Evolutionary conservation across 2,113 vertebrate genomes (phyloP).

Genomic region (Perca fluviatilis): DNA sequence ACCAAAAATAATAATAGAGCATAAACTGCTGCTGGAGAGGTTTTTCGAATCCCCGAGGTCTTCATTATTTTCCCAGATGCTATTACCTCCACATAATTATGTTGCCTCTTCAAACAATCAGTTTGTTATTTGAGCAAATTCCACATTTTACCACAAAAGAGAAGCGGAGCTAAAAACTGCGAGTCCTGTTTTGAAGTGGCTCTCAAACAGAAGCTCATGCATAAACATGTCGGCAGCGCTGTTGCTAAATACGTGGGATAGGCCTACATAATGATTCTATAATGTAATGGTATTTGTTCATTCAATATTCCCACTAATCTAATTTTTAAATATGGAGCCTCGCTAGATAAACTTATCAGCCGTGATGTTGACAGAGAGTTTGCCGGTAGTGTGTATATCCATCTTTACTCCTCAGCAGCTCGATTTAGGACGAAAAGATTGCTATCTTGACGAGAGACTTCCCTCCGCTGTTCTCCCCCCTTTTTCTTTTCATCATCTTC

Average conservation of each 20-base stretch:
- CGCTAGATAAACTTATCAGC: conserved; percentile 54
- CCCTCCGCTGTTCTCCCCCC: conserved; percentile 1
- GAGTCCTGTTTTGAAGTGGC: conserved; percentile 60
- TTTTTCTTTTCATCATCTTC: conserved; percentile 30
- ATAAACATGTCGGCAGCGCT: conserved; percentile 56
- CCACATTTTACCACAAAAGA: conserved; percentile 67
- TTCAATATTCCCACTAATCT: conserved; percentile 61
- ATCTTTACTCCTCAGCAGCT: conserved; percentile 45
- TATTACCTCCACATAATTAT: conserved; percentile 80
- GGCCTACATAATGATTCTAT: conserved; percentile 52
- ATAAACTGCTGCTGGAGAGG: conserved; percentile 72
- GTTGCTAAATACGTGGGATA: conserved; percentile 49
- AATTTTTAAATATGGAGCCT: conserved; percentile 53
- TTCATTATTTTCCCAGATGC: conserved; percentile 82
- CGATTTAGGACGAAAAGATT: conserved; percentile 26
- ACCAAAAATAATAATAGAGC: conserved; percentile 66
- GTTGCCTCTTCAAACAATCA: conserved; percentile 80
- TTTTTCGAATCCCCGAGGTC: conserved; percentile 70
- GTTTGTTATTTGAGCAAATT: conserved; percentile 73
- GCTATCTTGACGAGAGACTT: conserved; percentile 31
- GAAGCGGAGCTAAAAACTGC: conserved; percentile 55
- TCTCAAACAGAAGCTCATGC: conserved; percentile 66
- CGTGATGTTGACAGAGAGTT: conserved; percentile 52
- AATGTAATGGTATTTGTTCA: conserved; percentile 62
- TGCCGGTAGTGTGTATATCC: conserved; percentile 22